Evolutionary conservation across 1,140 invertebrate genomes (phyloP), one percentile per base, ranked within the genome.

Genomic region (Macrotrachela quadricornifera): DNA sequence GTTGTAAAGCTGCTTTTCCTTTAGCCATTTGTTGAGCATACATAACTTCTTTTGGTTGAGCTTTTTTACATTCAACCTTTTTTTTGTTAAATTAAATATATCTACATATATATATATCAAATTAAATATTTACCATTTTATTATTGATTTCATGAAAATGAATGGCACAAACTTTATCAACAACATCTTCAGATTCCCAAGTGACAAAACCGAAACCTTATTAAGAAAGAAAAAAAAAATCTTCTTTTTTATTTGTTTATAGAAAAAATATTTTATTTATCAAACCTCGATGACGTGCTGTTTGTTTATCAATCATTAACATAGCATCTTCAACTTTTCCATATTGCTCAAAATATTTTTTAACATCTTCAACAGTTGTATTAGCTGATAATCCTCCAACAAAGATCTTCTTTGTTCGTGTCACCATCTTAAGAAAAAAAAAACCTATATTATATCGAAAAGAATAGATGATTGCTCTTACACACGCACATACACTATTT

Each of bases 361-460:
- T 95, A 68, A 97, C 87, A 74, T 99, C 92, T 74, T 99, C 92
- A 66, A 96, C 79, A 64, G 90, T 97, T 66, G 91, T 97, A 63
- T 87, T 87, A 63, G 91, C 87, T 63, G 91, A 95, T 63, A 99
- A 77, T 64, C 94, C 94, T 62, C 94, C 94, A 68, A 99, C 91
- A 76, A 99, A 99, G 76, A 97, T 95, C 78, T 99, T 99, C 80
- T 97, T 97, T 75, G 92, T 99, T 77, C 87, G 83, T 73, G 91
- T 96, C 71, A 97, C 88, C 88, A 96, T 92, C 90, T 95, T 79
- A 37, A 82, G 80, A 44, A 61, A 56, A 54, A 60, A 50, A 57
- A 4, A 30, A 4, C 3, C 21, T 4, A 30, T 30, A 30, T 30
- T 30, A 30, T 2, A 30, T 4, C 3, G 8, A 30, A 30, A 30